Evolutionary conservation across 2,888 invertebrate genomes (phyloP), one percentile per base, ranked within the genome.

Genomic region (Noctuana brunneofusca): DNA sequence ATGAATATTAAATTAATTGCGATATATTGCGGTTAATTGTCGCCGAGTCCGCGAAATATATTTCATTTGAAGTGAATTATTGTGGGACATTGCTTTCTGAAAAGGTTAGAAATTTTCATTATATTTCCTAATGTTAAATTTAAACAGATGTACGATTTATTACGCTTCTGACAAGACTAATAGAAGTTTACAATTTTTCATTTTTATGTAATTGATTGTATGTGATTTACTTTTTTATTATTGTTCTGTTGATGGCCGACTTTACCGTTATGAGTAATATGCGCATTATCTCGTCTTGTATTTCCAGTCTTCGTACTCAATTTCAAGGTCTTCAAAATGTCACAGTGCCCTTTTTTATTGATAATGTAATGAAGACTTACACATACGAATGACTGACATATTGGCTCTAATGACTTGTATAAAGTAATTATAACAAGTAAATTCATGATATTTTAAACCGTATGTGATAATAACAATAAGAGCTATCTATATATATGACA

Each of bases 61-160:
- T 35, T 35, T 38, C 14, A 82, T 75, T 18, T 38, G 48, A 24
- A 49, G 55, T 49, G 62, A 22, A 55, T 12, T 32, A 12, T 14
- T 35, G 22, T 54, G 22, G 76, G 72, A 74, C 72, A 69, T 71
- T 74, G 69, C 77, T 80, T 76, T 74, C 69, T 70, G 66, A 65
- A 64, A 68, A 75, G 76, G 76, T 75, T 71, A 72, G 75, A 69
- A 65, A 48, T 55, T 59, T 64, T 59, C 12, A 20, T 53, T 64
- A 55, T 58, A 30, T 32, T 22, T 32, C 16, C 16, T 30, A 46
- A 3, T 18, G 14, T 43, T 43, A 41, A 32, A 12, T 38, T 43
- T 18, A 43, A 32, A 22, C 43, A 46, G 41, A 59, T 58, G 27
- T 41, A 30, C 3, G 20, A 38, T 41, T 53, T 16, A 58, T 35